These are phyloP conservation scores for Lanistes nyassanus DNA, from an alignment of 1,140 invertebrate species.

Conservation along the genomic window DNA sequence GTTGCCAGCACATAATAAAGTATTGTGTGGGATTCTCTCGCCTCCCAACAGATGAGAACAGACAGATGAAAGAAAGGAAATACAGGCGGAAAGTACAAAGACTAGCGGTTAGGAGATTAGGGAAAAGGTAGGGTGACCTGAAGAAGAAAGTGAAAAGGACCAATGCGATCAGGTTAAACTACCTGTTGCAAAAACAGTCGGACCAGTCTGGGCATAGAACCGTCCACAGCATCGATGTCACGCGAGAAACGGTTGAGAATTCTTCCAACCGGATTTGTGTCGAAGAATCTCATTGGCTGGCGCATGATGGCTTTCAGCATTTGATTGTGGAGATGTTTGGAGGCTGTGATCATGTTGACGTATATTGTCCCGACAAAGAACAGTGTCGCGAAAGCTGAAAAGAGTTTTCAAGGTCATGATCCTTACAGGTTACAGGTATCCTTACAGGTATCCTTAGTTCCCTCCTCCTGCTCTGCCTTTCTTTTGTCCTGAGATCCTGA, in stretches of 20 bases:
- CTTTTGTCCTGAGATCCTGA: neutral
- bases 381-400: constrained; percentile 43
- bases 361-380: constrained; percentile 36
- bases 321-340: constrained; percentile 77
- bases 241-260: constrained; percentile 40
- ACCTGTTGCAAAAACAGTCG: neutral
- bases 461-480: neutral
- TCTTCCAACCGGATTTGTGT: constrained; percentile 49
- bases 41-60: no score
- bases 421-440: neutral
- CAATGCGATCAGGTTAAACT: no score
- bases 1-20: no score
- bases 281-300: constrained; percentile 49
- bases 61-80: no score
- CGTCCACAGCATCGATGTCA: constrained; percentile 45
- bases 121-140: no score
- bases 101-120: no score
- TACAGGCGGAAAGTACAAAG: no score
- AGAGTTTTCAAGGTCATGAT: neutral
- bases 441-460: neutral
- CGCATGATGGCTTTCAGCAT: constrained; percentile 73
- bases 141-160: no score
- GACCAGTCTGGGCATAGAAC: constrained; percentile 24
- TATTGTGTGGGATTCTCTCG: no score
- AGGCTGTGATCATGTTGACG: constrained; percentile 65